Evolutionary conservation across 2,888 invertebrate species (phyloP).

Genomic region (Phengaris alcon): DNA sequence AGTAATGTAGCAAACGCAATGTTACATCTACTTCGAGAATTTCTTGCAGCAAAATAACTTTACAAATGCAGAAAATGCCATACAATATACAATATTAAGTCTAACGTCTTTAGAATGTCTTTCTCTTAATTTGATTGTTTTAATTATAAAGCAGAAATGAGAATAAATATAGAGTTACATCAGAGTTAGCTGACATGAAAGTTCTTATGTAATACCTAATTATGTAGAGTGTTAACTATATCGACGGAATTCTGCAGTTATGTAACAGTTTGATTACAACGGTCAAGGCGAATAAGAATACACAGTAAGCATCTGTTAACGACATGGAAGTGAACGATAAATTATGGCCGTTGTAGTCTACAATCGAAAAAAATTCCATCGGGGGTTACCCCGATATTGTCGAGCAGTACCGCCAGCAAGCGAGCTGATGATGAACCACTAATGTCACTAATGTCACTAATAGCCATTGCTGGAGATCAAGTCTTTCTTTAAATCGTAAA

Average conservation of each 20-base stretch:
- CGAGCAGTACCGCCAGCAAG: too few relatives aligned
- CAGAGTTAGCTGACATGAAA: constrained; percentile 19
- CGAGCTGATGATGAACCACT: too few relatives aligned
- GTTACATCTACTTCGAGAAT: neutral
- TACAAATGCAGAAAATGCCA: neutral
- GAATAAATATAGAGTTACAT: neutral
- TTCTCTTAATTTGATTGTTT: neutral
- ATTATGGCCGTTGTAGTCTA: too few relatives aligned
- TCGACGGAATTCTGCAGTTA: neutral
- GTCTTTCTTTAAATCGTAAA: too few relatives aligned
- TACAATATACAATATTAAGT: neutral
- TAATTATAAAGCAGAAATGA: neutral
- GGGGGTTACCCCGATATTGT: too few relatives aligned
- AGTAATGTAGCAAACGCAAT: too few relatives aligned
- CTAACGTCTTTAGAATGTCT: neutral
- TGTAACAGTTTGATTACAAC: neutral
- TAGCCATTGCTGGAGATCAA: too few relatives aligned
- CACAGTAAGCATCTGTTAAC: too few relatives aligned
- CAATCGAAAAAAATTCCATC: too few relatives aligned
- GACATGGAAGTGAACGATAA: too few relatives aligned
- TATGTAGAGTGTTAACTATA: neutral
- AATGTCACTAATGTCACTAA: too few relatives aligned
- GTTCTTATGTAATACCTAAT: neutral
- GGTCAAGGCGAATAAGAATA: neutral
- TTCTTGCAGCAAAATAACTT: neutral